A percentile compares a stretch with the other conserved stretches of the same genome.
phyloP scores from a whole-genome alignment of 2,888 invertebrate species.

The Drosophila recens region DNA sequence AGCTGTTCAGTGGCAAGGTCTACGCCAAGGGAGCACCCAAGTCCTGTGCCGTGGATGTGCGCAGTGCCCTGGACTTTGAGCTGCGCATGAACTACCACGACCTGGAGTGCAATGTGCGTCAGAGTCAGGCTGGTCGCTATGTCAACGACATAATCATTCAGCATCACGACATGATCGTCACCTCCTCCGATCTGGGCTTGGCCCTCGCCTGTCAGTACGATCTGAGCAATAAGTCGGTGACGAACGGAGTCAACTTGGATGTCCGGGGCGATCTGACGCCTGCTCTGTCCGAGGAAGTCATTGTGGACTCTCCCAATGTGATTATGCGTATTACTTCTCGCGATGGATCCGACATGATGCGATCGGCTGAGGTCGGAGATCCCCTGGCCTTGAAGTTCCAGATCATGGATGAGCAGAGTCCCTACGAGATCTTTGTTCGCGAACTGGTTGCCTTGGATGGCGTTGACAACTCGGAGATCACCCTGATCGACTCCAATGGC shows the following conservation, averaged over 20 bases:
- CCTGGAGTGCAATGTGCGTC: conserved; percentile 96
- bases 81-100: conserved; percentile 96
- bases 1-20: conserved; percentile 88
- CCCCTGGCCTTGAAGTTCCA: conserved; percentile 96
- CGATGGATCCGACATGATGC: conserved; percentile 93
- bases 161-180: conserved; percentile 97
- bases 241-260: conserved; percentile 94
- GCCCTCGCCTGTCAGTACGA: conserved; percentile 97
- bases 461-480: conserved; percentile 95
- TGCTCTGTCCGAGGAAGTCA: conserved; percentile 94
- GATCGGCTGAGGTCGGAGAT: conserved; percentile 96
- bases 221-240: conserved; percentile 95
- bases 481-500: conserved; percentile 95
- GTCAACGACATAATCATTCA: conserved; percentile 96
- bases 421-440: conserved; percentile 97
- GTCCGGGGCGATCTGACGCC: conserved; percentile 94
- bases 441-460: conserved; percentile 98
- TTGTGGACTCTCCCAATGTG: conserved; percentile 97
- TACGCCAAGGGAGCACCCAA: conserved; percentile 94
- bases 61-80: conserved; percentile 95
- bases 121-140: conserved; percentile 93
- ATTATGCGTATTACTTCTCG: conserved; percentile 96
- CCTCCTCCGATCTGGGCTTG: conserved; percentile 95
- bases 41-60: conserved; percentile 95
- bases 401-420: conserved; percentile 96